These are phyloP conservation scores for Choreutis nemorana DNA, from an alignment of 2,888 invertebrate genomes.

Conservation along the genomic window DNA sequence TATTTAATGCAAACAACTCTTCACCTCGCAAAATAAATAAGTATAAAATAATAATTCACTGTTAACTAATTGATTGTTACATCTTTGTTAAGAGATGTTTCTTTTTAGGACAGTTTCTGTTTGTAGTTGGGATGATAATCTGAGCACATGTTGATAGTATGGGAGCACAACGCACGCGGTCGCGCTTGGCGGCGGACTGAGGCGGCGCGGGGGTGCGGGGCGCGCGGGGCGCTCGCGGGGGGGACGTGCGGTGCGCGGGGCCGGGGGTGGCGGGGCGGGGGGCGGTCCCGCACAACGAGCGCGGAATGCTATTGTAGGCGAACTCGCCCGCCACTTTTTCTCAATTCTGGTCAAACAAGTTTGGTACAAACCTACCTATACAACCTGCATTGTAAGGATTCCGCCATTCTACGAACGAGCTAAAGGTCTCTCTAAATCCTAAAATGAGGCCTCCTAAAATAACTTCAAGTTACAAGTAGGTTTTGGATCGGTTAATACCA, in stretches of 20 bases:
- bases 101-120: constrained; percentile 25
- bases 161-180: constrained; percentile 27
- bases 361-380: too few species aligned
- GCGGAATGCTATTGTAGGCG: constrained; percentile 65
- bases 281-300: constrained; percentile 37
- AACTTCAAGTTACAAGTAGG: too few species aligned
- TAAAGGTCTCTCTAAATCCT: constrained; percentile 53
- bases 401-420: constrained; percentile 57
- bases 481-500: too few species aligned
- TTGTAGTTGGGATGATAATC: too few species aligned
- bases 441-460: too few species aligned
- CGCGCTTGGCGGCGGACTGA: constrained; percentile 47
- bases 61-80: too few species aligned
- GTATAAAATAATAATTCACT: too few species aligned
- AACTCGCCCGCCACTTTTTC: constrained; percentile 62
- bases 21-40: too few species aligned
- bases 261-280: constrained; percentile 32
- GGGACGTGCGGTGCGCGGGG: constrained; percentile 15
- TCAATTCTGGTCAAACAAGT: constrained; percentile 65
- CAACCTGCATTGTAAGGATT: constrained; percentile 66
- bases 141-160: constrained; percentile 1
- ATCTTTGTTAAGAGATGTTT: too few species aligned
- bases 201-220: constrained; percentile 20
- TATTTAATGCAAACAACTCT: too few species aligned
- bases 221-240: constrained; percentile 13